These are phyloP conservation scores for Asarcornis scutulata DNA, from an alignment of 2,113 vertebrate genomes.

Conservation along the genomic window DNA sequence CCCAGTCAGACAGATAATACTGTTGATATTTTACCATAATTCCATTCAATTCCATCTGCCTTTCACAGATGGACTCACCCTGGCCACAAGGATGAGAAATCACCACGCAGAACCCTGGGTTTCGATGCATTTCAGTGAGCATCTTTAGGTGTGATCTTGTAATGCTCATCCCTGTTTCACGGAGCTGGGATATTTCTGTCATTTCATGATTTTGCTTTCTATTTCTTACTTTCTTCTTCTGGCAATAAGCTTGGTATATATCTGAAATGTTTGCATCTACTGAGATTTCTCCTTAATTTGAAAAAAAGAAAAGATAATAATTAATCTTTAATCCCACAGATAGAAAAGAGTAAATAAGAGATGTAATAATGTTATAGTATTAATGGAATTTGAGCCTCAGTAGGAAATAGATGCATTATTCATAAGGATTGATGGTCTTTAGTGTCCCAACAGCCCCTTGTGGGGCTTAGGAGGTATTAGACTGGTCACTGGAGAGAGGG, in stretches of 20 bases:
- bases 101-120: neutral
- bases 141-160: neutral
- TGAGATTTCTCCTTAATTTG: constrained; percentile 24
- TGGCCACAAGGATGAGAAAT: neutral
- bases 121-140: neutral
- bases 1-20: neutral
- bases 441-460: constrained; percentile 38
- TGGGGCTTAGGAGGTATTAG: constrained; percentile 42
- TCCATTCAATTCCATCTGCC: neutral
- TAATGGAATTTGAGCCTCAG: constrained; percentile 53
- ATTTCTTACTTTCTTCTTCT: neutral
- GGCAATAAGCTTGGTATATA: neutral
- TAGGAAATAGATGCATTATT: constrained; percentile 67
- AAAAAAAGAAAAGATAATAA: neutral
- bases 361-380: constrained; percentile 52
- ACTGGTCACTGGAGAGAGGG: neutral
- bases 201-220: neutral
- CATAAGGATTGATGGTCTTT: constrained; percentile 57
- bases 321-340: constrained; percentile 32
- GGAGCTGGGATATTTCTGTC: neutral
- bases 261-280: neutral
- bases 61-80: neutral
- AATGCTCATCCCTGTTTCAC: neutral
- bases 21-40: neutral
- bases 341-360: constrained; percentile 47